Evolutionary conservation across 1,140 invertebrate species (phyloP), one percentile per base, ranked within the genome.

Genomic region (Cotesia glomerata): DNA sequence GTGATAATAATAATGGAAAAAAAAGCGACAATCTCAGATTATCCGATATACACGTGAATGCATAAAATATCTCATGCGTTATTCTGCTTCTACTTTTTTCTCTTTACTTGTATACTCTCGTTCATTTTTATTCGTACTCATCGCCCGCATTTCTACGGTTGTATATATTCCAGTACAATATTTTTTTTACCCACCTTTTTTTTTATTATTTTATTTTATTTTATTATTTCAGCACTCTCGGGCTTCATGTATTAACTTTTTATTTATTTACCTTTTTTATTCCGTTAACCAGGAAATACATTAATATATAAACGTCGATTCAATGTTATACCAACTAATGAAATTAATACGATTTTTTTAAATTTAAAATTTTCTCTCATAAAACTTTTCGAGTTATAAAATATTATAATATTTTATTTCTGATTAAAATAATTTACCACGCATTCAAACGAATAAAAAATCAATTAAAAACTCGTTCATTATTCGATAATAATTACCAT

Each of bases 21-120:
- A 39, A 9, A 45, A 45, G 26, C 32, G 11, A 34, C 32, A 35
- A 62, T 62, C 32, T 62, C 32, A 35, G 26, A 62, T 62, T 62
- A 62, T 62, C 32, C 59, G 32, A 62, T 62, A 35, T 35, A 35
- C 26, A 13, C 35, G 34, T 62, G 35, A 39, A 62, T 35, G 32
- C 59, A 62, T 36, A 35, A 62, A 36, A 62, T 62, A 62, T 62
- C 56, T 18, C n/a, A 39, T 39, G 59, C 14, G 32, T 62, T 62
- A 62, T 62, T 62, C 32, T 39, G 59, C 9, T 62, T 62, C 36
- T 14, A 45, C 39, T 45, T 14, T 62, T 35, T 16, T 39, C 11
- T 36, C 14, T 26, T 13, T 26, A 26, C 26, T 26, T 26, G 26
- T 26, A 62, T 62, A 35, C 14, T 36, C 18, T 54, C 13, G 56